These are phyloP conservation scores for Orchesella cincta DNA, from an alignment of 1,140 invertebrate genomes.

Conservation along the genomic window DNA sequence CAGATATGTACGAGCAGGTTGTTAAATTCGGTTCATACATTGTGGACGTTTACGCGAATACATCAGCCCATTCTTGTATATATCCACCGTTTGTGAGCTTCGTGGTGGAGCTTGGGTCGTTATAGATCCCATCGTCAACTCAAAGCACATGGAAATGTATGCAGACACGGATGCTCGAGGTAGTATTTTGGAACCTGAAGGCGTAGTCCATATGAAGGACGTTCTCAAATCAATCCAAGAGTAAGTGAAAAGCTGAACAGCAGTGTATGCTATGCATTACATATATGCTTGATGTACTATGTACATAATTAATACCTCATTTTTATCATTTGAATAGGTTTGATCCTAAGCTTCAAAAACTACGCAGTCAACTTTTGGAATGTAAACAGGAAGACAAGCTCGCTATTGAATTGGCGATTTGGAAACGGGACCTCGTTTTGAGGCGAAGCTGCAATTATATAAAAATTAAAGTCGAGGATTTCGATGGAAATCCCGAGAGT, in stretches of 20 bases:
- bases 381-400: conserved; percentile 59
- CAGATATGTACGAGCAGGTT: conserved; percentile 99
- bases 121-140: conserved; percentile 93
- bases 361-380: conserved; percentile 53
- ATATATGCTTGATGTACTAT: background rate
- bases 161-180: conserved; percentile 89
- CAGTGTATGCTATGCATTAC: too few species aligned
- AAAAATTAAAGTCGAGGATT: conserved; percentile 92
- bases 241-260: too few species aligned
- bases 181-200: conserved; percentile 93
- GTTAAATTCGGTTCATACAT: conserved; percentile 99
- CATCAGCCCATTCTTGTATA: conserved; percentile 91
- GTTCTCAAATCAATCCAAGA: conserved; percentile 78
- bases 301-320: background rate
- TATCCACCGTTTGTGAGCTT: conserved; percentile 92
- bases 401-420: conserved; percentile 71
- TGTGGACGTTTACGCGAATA: conserved; percentile 89
- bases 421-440: conserved; percentile 73
- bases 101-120: conserved; percentile 99
- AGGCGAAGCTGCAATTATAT: conserved; percentile 89
- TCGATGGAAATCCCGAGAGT: conserved; percentile 95
- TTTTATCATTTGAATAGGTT: conserved; percentile 17
- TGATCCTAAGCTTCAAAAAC: conserved; percentile 56
- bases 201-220: conserved; percentile 89
- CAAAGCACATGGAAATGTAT: conserved; percentile 96